Conservation (phyloP, 1,140 invertebrate genomes). For the Asbolus verrucosus region DNA sequence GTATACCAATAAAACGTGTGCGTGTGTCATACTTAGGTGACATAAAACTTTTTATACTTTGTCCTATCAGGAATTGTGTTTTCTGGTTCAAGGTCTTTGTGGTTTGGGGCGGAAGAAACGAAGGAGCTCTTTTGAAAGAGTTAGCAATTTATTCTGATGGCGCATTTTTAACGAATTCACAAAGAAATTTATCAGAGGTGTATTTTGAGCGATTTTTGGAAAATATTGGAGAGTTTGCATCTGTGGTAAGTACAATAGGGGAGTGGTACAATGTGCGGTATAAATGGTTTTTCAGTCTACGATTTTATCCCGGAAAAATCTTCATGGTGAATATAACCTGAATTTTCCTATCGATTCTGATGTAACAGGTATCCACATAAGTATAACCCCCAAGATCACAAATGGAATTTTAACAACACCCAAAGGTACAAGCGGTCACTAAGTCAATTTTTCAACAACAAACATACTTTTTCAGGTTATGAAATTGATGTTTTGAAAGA, state of each 20-base stretch:
- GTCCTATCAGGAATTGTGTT: background rate
- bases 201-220: conserved; percentile 15
- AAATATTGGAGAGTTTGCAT: conserved; percentile 1
- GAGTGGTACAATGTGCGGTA: background rate
- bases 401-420: conserved; percentile 50
- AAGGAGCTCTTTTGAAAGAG: background rate
- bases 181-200: conserved; percentile 7
- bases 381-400: conserved; percentile 39
- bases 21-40: too few species aligned
- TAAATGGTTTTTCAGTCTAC: conserved; percentile 45
- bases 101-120: background rate
- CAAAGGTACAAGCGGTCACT: conserved; percentile 48
- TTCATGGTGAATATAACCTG: conserved; percentile 42
- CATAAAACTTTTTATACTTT: too few species aligned
- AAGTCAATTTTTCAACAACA: background rate
- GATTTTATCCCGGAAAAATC: conserved; percentile 49
- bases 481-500: conserved; percentile 49
- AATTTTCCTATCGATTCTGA: conserved; percentile 56
- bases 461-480: conserved; percentile 48
- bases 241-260: conserved; percentile 7
- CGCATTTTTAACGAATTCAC: conserved; percentile 2
- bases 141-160: conserved; percentile 4
- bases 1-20: too few species aligned
- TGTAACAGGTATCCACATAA: conserved; percentile 57
- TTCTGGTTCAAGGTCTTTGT: conserved; percentile 19